Conservation (phyloP, 2,113 vertebrate genomes). For the Athene cunicularia region DNA sequence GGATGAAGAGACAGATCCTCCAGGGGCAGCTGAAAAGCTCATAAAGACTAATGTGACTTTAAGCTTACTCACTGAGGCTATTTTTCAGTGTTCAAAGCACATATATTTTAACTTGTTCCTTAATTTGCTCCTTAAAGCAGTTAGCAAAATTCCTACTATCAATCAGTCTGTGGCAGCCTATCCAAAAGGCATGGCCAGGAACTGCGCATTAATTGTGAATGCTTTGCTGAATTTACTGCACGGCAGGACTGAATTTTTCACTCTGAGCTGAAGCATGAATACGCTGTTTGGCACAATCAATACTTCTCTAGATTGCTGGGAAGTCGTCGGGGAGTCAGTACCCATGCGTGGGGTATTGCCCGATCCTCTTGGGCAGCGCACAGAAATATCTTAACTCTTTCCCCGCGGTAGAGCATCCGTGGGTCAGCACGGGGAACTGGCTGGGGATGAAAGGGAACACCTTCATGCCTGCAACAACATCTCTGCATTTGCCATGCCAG, state of each 20-base stretch:
- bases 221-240: slow-evolving; percentile 34
- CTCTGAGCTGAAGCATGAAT: neutral
- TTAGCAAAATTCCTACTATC: slow-evolving; percentile 19
- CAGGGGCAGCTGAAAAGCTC: neutral
- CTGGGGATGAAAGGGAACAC: neutral
- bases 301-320: neutral
- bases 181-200: neutral
- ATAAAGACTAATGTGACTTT: neutral
- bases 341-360: neutral
- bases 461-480: neutral
- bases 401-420: neutral
- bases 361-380: neutral
- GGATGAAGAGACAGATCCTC: neutral
- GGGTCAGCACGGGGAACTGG: neutral
- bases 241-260: slow-evolving; percentile 13
- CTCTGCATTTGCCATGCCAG: neutral
- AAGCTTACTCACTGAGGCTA: neutral
- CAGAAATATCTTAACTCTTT: neutral
- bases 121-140: slow-evolving; percentile 39
- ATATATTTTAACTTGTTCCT: slow-evolving; percentile 1
- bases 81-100: neutral
- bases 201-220: neutral
- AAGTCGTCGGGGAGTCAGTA: neutral
- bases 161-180: neutral
- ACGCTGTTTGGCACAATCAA: neutral